Evolutionary conservation across 2,888 invertebrate species (phyloP), one percentile per base, ranked within the genome.

Genomic region (Stratiomys singularior): DNA sequence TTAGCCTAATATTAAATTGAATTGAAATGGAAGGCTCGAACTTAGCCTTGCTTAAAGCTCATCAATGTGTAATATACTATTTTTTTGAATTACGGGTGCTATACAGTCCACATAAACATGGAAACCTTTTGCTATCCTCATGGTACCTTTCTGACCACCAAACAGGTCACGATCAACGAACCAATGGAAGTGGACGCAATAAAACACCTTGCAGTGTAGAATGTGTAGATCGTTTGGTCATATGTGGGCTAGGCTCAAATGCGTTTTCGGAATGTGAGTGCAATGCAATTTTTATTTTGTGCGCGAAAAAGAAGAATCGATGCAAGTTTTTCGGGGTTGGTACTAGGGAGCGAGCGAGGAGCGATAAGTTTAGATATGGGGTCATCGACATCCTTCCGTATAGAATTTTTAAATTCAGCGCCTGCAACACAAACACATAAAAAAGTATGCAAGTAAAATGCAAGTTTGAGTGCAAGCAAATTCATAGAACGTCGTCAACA

Each of bases 321-420:
- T 18, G 67, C 44, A 67, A 30, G 30, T 64, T 64, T 67, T 67
- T 67, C 56, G 37, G 44, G 67, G 67, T 67, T 67, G 28, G 44
- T 21, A 18, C 0, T 13, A 44, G 30, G 11, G 44, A 64, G 23
- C 7, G 44, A 37, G 67, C 21, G 46, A 1, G 58, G 67, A 67
- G 23, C 18, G 67, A 67, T 44, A 13, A 44, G 67, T 37, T 67
- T 18, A 58, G 47, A 58, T n/a, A n/a, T 27, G 28, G 74, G 74
- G 74, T 74, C 74, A 74, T 74, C 74, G 74, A 74, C 74, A 74
- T 60, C 18, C 74, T 21, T 60, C 58, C 25, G 13, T 56, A 4
- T 25, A 25, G n/a, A 60, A 21, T 37, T 37, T 37, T 37, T 37
- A 37, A 5, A 37, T 60, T 21, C 67, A 18, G 11, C 11, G 9